phyloP scores from a whole-genome alignment of 1,140 invertebrate genomes.

The Caenorhabditis briggsae region DNA sequence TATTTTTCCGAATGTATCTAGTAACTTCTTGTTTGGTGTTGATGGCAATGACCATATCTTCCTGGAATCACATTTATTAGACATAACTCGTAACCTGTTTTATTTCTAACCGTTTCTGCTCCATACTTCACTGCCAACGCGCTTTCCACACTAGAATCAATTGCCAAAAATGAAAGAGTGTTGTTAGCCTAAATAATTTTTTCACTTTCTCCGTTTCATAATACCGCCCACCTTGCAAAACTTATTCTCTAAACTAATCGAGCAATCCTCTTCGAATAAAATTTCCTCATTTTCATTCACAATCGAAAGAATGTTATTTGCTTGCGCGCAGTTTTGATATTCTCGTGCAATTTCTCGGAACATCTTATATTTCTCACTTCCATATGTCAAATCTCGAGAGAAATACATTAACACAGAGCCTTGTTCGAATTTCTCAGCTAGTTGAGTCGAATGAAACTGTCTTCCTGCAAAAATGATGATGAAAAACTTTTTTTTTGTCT shows the following conservation, averaged over 20 bases:
- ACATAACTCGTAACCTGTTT: not conserved
- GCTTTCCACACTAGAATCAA: not conserved
- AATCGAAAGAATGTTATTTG: not conserved
- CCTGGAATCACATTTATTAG: not conserved
- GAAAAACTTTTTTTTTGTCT: not conserved
- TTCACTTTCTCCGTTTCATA: no score
- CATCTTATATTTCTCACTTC: slow-evolving; percentile 1
- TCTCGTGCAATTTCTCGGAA: not conserved
- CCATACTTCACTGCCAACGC: slow-evolving; percentile 14
- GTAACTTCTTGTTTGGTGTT: slow-evolving; percentile 22
- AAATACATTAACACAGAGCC: slow-evolving; percentile 15
- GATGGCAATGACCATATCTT: slow-evolving; percentile 1
- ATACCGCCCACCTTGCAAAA: not conserved
- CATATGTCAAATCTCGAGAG: not conserved
- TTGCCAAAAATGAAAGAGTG: not conserved
- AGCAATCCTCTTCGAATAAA: not conserved
- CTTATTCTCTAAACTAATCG: not conserved
- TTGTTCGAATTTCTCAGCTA: slow-evolving; percentile 6
- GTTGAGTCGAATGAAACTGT: slow-evolving; percentile 20
- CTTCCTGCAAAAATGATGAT: not conserved
- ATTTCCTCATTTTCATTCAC: not conserved
- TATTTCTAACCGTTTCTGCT: not conserved
- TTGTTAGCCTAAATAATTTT: not conserved
- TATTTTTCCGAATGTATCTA: not conserved
- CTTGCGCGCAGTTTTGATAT: not conserved